These are phyloP conservation scores for Drosophila putrida DNA, from an alignment of 2,888 invertebrate genomes.

Conservation along the genomic window DNA sequence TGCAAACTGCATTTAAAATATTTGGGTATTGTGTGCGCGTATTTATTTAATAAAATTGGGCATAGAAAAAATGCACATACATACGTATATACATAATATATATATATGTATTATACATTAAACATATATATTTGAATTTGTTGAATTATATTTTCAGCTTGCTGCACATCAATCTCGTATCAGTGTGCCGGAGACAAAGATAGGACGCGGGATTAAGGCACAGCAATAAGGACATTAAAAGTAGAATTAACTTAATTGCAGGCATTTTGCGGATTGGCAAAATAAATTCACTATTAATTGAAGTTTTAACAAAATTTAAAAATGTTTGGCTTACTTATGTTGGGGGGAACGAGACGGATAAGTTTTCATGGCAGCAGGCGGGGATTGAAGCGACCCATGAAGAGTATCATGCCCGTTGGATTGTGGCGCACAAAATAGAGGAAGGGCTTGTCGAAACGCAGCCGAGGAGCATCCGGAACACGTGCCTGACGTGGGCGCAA, in stretches of 20 bases:
- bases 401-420: slow-evolving; percentile 95
- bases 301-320: slow-evolving; percentile 46
- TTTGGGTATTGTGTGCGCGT: slow-evolving; percentile 37
- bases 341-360: neutral
- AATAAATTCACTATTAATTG: slow-evolving; percentile 71
- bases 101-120: neutral
- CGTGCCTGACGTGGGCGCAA: slow-evolving; percentile 90
- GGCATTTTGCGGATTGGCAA: slow-evolving; percentile 44
- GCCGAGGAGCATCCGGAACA: slow-evolving; percentile 89
- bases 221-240: slow-evolving; percentile 73
- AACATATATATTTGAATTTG: slow-evolving; percentile 3
- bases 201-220: slow-evolving; percentile 82
- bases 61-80: slow-evolving; percentile 34
- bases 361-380: slow-evolving; percentile 89
- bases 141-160: slow-evolving; percentile 45
- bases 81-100: slow-evolving; percentile 3
- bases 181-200: slow-evolving; percentile 24
- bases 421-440: slow-evolving; percentile 95
- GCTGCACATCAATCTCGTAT: slow-evolving; percentile 83
- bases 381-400: slow-evolving; percentile 95
- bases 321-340: slow-evolving; percentile 57
- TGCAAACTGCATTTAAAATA: slow-evolving; percentile 54
- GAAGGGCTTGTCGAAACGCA: slow-evolving; percentile 95
- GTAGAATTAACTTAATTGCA: slow-evolving; percentile 67
- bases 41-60: slow-evolving; percentile 18